Evolutionary conservation across 2,888 invertebrate species (phyloP), one percentile per base, ranked within the genome.

Genomic region (Rambutsinella grinnellia): DNA sequence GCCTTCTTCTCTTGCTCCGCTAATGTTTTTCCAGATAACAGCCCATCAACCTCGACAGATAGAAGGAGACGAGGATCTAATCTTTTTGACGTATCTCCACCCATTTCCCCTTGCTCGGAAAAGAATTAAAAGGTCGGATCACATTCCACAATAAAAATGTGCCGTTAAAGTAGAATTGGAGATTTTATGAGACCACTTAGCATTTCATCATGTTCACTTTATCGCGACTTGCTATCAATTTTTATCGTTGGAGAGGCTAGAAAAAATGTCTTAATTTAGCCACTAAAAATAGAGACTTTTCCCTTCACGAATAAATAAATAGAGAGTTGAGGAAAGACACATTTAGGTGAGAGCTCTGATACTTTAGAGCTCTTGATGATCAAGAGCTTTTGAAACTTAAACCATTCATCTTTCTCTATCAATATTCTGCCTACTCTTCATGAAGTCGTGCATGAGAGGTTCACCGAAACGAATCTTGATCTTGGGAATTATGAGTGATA

Each of bases 101-200:
- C n/a, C n/a, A 17, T 15, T 19, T 49, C 6, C 49, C 3, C 6
- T 49, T 49, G n/a, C 2, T 19, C 51, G 26, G 26, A 56, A 24
- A 13, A 47, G 62, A 36, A n/a, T n/a, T n/a, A n/a, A 26, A 51
- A 27, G 62, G 65, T 65, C 65, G 28, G 49, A 49, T 49, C 49
- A 49, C 72, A 72, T 72, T 66, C 60, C 71, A 56, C 65, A 63
- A 65, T 72, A 72, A 72, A 72, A 72, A 72, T 72, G 72, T 72
- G 56, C 60, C 72, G 72, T 66, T 72, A 66, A 72, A 72, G 72
- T 72, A 24, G 66, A 72, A 66, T 66, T 66, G 24, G 44, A 53
- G 13, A 72, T 58, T 72, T 72, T 72, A 72, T 72, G 58, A 47
- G 60, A 54, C 65, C 66, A 72, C 60, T 66, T 65, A 72, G 60